phyloP scores from a whole-genome alignment of 2,797 vertebrate species.

The Gastrophryne carolinensis region DNA sequence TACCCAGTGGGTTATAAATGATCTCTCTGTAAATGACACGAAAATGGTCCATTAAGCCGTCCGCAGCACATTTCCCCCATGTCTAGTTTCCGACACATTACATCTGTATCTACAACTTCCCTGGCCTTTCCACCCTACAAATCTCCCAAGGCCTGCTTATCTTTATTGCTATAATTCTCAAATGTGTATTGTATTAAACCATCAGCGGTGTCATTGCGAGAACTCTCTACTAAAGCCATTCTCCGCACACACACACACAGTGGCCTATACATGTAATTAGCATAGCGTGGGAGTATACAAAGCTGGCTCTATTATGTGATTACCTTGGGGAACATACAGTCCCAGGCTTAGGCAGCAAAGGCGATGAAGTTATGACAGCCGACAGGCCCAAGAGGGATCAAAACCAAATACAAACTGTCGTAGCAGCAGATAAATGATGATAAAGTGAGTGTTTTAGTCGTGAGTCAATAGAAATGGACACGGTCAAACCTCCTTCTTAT shows the following conservation, averaged over 20 bases:
- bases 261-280: conserved; percentile 15
- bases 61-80: not conserved
- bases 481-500: conserved; percentile 84
- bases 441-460: conserved; percentile 91
- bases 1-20: too few species aligned
- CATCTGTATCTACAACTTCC: not conserved
- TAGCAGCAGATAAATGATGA: conserved; percentile 94
- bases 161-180: conserved; percentile 32
- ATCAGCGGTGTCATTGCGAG: conserved; percentile 15
- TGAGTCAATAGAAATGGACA: conserved; percentile 85
- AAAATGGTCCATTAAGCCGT: too few species aligned
- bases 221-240: conserved; percentile 8
- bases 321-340: conserved; percentile 63
- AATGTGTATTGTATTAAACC: conserved; percentile 29
- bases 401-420: conserved; percentile 81
- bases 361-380: conserved; percentile 77
- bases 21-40: too few species aligned
- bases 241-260: conserved; percentile 6
- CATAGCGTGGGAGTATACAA: conserved; percentile 62
- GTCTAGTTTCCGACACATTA: not conserved
- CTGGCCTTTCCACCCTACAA: not conserved
- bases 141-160: not conserved
- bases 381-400: conserved; percentile 77
- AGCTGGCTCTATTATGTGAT: conserved; percentile 61
- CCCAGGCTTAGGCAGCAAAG: conserved; percentile 63